Percentiles rank a stretch among this genome's conserved stretches.
phyloP scores from a whole-genome alignment of 2,113 vertebrate species.

The Odobenus rosmarus region DNA sequence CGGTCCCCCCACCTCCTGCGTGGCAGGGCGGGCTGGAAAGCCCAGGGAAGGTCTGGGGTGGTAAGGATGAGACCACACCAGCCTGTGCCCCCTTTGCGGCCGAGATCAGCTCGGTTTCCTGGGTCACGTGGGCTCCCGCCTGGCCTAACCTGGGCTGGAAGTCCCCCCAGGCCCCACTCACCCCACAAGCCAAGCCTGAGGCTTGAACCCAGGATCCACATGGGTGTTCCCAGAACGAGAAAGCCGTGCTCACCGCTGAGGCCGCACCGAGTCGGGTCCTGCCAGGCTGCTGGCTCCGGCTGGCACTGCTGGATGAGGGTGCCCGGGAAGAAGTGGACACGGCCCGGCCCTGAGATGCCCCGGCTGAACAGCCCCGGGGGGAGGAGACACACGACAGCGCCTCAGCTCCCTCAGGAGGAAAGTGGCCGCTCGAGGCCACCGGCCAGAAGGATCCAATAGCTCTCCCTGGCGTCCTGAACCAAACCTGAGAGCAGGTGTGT shows the following conservation, averaged over 20 bases:
- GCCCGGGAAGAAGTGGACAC: neutral
- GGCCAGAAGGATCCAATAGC: neutral
- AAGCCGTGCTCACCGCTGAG: neutral
- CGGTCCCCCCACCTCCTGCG: rapidly evolving
- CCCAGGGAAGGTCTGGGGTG: neutral
- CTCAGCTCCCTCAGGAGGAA: rapidly evolving
- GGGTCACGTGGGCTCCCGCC: rapidly evolving
- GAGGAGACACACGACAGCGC: neutral
- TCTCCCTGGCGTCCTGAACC: neutral
- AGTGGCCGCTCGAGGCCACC: neutral
- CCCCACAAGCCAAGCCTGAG: neutral
- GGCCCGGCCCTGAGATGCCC: neutral
- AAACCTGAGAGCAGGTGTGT: neutral
- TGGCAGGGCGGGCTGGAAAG: no score
- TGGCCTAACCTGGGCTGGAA: neutral
- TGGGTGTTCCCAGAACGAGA: neutral
- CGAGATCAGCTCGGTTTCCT: neutral
- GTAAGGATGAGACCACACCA: neutral
- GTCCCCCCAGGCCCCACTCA: neutral
- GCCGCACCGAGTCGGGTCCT: rapidly evolving
- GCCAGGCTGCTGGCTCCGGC: neutral
- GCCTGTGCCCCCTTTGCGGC: neutral
- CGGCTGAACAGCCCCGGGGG: rapidly evolving
- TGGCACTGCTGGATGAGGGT: neutral
- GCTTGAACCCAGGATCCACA: neutral